A percentile compares a stretch with the other conserved stretches of the same genome.
These are phyloP conservation scores for Drosophila micromelanica DNA, from an alignment of 1,140 invertebrate species.

Conservation along the genomic window DNA sequence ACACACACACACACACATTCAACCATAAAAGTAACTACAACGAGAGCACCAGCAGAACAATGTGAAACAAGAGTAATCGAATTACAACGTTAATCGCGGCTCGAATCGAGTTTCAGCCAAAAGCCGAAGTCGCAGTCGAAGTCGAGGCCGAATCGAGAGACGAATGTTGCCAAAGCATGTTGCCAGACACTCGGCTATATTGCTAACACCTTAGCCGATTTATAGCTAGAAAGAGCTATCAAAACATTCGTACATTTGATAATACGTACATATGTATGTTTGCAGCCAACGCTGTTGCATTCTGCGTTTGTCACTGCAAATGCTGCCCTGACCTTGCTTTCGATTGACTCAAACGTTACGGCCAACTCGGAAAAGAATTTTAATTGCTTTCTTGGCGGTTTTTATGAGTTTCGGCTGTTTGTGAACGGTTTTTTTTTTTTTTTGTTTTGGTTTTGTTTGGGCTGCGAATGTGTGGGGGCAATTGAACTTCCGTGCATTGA, in stretches of 20 bases:
- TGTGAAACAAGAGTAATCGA: slow-evolving; percentile 73
- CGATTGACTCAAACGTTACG: slow-evolving; percentile 40
- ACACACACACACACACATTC: not conserved
- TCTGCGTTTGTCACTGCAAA: slow-evolving; percentile 57
- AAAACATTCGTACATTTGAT: not conserved
- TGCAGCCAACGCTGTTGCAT: slow-evolving; percentile 26
- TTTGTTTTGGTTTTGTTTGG: not conserved
- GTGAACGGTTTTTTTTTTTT: slow-evolving; percentile 4
- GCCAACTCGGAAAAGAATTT: slow-evolving; percentile 44
- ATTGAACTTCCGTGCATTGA: slow-evolving; percentile 59
- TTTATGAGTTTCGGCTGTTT: slow-evolving; percentile 14
- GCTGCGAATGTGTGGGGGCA: slow-evolving; percentile 22
- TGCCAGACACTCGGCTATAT: slow-evolving; percentile 50
- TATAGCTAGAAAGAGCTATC: slow-evolving; percentile 21
- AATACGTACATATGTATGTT: not conserved
- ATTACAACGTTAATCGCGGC: slow-evolving; percentile 79
- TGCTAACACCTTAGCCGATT: slow-evolving; percentile 31
- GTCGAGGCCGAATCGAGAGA: slow-evolving; percentile 22
- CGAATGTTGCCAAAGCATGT: slow-evolving; percentile 56
- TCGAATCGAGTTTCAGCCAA: slow-evolving; percentile 68
- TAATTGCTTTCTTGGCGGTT: slow-evolving; percentile 54
- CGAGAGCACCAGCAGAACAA: slow-evolving; percentile 74
- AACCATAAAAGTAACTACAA: slow-evolving; percentile 43
- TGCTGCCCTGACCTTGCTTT: slow-evolving; percentile 77
- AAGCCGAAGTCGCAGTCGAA: slow-evolving; percentile 48